Base-by-base conservation (phyloP, 2,113 vertebrate genomes). In the Brienomyrus brachyistius region DNA sequence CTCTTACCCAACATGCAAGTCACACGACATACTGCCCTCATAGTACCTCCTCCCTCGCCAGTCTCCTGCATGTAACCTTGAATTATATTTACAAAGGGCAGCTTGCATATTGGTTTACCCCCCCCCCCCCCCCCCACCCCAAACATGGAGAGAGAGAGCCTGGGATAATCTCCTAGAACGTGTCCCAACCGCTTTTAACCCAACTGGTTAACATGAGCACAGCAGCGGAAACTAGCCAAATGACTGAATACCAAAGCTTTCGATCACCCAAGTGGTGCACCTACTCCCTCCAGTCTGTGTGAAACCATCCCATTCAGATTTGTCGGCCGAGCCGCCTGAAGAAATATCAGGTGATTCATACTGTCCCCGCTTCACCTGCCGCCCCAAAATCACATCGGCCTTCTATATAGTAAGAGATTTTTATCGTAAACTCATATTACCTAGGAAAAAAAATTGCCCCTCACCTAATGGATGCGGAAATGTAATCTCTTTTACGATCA, bases 81-180 rank as follows among this genome's bases (percentile, higher is more conserved):
- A 89, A 48, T 89, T 87, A 88, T 90, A 88, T 89, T 90, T 74
- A 51, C 88, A 87, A 77, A 87, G 85, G 85, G 88, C 85, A 80
- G 77, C 87, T 83, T 35, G 45, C 88, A 7, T 50, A 27, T 83
- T 86, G 83, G 17, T 23, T 59, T 31, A 13, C 50, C 86, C 43
- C 47, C 9, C 27, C 48, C 1, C 10, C 43, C 70, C 86, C 43
- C 47, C 9, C 27, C 48, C 1, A 5, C 43, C 70, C 23, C 35
- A 54, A 7, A 21, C 54, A 56, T 1, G 35, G 31, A 77, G 66
- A 35, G 31, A 40, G 31, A 11, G 27, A 70, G 8, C 66, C 13
- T 13, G 70, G 31, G 27, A 35, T 51, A 3, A 50, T 54, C n/a
- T 35, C 11, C 15, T n/a, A 87, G 31, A 43, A 59, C 4, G 8